phyloP scores from a whole-genome alignment of 30 jellyfish, hydroid and myxozoan genomes.

The Pelagia noctiluca region DNA sequence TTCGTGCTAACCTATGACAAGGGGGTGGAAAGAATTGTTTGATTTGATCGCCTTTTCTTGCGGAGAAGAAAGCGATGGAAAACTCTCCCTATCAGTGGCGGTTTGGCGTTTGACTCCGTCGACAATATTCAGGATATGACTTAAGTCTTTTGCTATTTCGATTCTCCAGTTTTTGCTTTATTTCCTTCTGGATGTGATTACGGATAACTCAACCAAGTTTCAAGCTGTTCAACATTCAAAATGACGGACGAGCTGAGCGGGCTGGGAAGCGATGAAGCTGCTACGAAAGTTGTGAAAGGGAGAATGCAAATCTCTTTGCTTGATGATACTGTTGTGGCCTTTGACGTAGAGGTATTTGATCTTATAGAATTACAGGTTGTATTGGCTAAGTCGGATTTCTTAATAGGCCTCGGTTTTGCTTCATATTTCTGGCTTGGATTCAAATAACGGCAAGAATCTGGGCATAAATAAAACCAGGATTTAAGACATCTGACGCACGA shows the following conservation, averaged over 20 bases:
- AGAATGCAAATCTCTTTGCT: conserved; percentile 92
- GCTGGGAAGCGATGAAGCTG: conserved; percentile 36
- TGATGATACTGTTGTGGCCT: conserved; percentile 97
- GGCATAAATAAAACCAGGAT: too few relatives aligned
- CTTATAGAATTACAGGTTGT: neutral
- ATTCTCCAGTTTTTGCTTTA: neutral
- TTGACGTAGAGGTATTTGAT: conserved; percentile 90
- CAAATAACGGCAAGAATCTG: neutral
- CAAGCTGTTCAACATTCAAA: neutral
- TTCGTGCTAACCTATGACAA: too few relatives aligned
- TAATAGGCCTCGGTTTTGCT: neutral
- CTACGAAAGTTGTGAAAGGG: conserved; percentile 60
- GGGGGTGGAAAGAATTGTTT: too few relatives aligned
- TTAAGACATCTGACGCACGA: neutral
- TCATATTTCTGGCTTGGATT: neutral
- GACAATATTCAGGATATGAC: conserved; percentile 5
- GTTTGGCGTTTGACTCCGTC: neutral
- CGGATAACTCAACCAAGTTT: neutral
- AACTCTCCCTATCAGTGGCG: too few relatives aligned
- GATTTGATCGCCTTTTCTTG: too few relatives aligned
- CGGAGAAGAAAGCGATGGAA: too few relatives aligned
- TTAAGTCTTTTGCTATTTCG: neutral
- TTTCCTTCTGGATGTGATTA: neutral
- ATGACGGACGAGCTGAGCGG: conserved; percentile 57
- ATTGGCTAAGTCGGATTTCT: neutral